Evolutionary conservation across 2,888 invertebrate genomes (phyloP), one percentile per base, ranked within the genome.

Genomic region (Zaprionus bogoriensis): DNA sequence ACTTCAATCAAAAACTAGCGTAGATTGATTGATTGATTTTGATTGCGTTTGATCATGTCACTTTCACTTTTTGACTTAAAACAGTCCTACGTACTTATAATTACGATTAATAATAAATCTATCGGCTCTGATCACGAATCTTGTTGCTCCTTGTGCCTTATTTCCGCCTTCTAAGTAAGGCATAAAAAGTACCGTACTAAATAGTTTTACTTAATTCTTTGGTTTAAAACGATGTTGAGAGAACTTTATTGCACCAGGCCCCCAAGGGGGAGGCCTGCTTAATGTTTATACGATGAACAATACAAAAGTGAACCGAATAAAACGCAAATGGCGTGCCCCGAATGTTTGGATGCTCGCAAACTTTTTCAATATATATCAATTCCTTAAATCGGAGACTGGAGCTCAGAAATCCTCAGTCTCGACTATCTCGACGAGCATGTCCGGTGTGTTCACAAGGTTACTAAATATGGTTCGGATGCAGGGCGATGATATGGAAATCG

Each of bases 401-500:
- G 17, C n/a, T 7, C 3, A 44, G 17, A 17, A 44, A 44, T 69
- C 66, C 14, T 54, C 54, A 32, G 38, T 42, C 7, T 54, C 38
- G n/a, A 38, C 6, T 12, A 50, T 12, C 20, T 42, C n/a, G 1
- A 7, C 6, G 0, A 23, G 30, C 20, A 4, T 19, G 2, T 9
- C n/a, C 12, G 36, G 46, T 1, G 27, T 25, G 5, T 19, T 4
- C 14, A 51, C 22, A 45, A 54, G 41, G n/a, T 12, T 36, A 3
- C 27, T 14, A 14, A 55, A 60, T 27, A 62, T 25, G 1, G 52
- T 32, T 2, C 32, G 23, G 0, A 74, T 39, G 0, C 19, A 44
- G 0, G 65, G 51, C 23, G 30, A n/a, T 5, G 51, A 28, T 10
- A 79, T 72, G 4, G 57, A 36, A 17, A 57, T 82, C 0, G 62